Evolutionary conservation across 2,888 invertebrate species (phyloP).

Genomic region (Lordiphosa fenestrarum): DNA sequence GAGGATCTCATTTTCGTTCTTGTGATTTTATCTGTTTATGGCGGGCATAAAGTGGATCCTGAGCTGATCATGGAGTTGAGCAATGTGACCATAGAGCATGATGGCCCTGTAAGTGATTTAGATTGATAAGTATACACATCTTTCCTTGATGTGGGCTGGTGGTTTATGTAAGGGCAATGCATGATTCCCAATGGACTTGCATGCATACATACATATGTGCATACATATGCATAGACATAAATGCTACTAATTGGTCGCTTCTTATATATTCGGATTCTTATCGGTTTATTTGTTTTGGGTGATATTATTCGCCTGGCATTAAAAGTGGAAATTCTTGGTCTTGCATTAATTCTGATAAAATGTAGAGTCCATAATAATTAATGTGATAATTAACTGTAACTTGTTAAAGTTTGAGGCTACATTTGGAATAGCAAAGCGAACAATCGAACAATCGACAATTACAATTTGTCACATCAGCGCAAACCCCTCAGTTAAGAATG

Average conservation of each 20-base stretch:
- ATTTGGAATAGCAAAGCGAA: background rate
- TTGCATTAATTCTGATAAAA: background rate
- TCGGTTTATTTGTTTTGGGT: conserved; percentile 16
- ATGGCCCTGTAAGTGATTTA: conserved; percentile 33
- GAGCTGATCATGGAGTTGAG: conserved; percentile 48
- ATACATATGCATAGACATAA: no score
- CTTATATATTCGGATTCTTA: conserved; percentile 14
- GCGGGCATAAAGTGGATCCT: conserved; percentile 14
- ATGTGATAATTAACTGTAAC: conserved; percentile 2
- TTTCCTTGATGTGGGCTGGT: background rate
- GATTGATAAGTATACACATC: background rate
- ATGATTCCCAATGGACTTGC: conserved; percentile 18
- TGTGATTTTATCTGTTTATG: conserved; percentile 23
- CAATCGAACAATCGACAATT: background rate
- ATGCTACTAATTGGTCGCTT: conserved; percentile 10
- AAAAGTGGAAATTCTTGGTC: background rate
- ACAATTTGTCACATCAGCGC: conserved; percentile 45
- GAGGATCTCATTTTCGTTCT: background rate
- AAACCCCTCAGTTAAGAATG: conserved; percentile 27
- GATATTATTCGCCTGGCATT: conserved; percentile 7
- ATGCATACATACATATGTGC: no score
- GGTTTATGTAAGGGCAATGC: conserved; percentile 46
- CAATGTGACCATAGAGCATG: conserved; percentile 43
- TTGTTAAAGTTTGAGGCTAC: background rate
- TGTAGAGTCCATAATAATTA: conserved; percentile 9